A percentile compares a stretch with the other conserved stretches of the same genome.
Conservation (phyloP, 2,888 invertebrate genomes). For the Agrilus mali region DNA sequence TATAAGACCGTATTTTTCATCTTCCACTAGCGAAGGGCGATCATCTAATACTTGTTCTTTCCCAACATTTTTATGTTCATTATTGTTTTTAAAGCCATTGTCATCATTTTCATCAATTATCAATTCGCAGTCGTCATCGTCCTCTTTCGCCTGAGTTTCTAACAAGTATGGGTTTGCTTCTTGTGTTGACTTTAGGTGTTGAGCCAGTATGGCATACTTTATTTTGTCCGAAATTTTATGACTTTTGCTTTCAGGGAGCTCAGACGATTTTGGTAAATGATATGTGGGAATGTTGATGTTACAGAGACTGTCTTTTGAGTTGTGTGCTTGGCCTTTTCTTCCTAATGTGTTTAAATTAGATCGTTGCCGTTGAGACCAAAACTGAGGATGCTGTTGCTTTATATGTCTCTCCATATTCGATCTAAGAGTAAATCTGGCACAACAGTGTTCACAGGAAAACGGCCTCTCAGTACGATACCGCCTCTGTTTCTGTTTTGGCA, state of each 20-base stretch:
- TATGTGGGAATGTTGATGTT: conserved; percentile 26
- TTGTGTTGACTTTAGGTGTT: conserved; percentile 45
- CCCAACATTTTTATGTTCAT: conserved; percentile 12
- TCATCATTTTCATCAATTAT: conserved; percentile 53
- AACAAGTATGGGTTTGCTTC: conserved; percentile 17
- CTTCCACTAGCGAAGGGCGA: no score
- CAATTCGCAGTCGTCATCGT: conserved; percentile 49
- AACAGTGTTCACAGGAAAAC: conserved; percentile 82
- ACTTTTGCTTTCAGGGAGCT: conserved; percentile 22
- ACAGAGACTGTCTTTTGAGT: conserved; percentile 15
- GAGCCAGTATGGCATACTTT: conserved; percentile 65
- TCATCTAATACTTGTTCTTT: conserved; percentile 21
- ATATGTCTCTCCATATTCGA: conserved; percentile 93
- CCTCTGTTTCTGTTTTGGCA: conserved; percentile 85
- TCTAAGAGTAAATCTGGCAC: conserved; percentile 79
- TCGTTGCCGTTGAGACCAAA: conserved; percentile 69
- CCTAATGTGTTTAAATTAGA: conserved; percentile 42
- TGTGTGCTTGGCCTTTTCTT: conserved; percentile 31
- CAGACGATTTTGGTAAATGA: conserved; percentile 24
- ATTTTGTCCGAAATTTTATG: conserved; percentile 48
- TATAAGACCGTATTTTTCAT: no score
- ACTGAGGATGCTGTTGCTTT: conserved; percentile 86
- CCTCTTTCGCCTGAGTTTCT: conserved; percentile 43
- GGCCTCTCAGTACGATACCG: conserved; percentile 83
- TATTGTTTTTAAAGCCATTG: conserved; percentile 10